Base-by-base conservation (phyloP, 2,797 vertebrate genomes). In the Spinus olivaceus region DNA sequence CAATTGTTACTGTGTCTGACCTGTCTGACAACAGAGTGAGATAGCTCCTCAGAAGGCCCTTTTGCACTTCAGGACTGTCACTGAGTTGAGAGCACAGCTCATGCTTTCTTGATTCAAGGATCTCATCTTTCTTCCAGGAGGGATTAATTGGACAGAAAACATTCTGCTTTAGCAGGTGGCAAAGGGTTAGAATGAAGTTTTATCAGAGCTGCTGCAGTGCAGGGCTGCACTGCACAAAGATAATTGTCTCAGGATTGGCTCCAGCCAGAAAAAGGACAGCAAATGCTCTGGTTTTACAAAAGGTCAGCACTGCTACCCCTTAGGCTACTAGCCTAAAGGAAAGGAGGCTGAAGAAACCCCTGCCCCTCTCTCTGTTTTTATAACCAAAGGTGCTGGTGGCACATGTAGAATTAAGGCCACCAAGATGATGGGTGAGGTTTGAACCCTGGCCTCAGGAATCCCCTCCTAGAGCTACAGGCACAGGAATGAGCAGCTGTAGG, bases 71-170 rank as follows among this genome's bases (percentile, higher is more conserved):
- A 82, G 71, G 78, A 74, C 83, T 93, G 88, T 92, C 61, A 78
- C 21, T 4, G 35, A 74, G 74, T 90, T 87, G 65, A 85, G 93
- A 94, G 80, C 90, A 84, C 27, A 59, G 56, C 54, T 95, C 63
- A 56, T 10, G 49, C 83, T 91, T 81, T 90, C 90, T 76, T 95
- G 85, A 92, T 93, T 90, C 77, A 89, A 80, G 53, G 74, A 93
- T 93, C 71, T 95, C 81, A 37, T 90, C 72, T 93, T 92, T 94
- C 90, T 95, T 95, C 86, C 88, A 71, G 61, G 42, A 92, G 39
- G 89, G 86, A 94, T 95, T 96, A 95, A 94, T 89, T 93, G 90
- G 92, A 94, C 84, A 89, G 90, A 94, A 96, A 95, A 89, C 81
- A 91, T 88, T 82, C 74, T 90, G 67, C 84, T 95, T 85, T 93